These are phyloP conservation scores for Cotesia congregata DNA, from an alignment of 2,888 invertebrate species.

Conservation along the genomic window DNA sequence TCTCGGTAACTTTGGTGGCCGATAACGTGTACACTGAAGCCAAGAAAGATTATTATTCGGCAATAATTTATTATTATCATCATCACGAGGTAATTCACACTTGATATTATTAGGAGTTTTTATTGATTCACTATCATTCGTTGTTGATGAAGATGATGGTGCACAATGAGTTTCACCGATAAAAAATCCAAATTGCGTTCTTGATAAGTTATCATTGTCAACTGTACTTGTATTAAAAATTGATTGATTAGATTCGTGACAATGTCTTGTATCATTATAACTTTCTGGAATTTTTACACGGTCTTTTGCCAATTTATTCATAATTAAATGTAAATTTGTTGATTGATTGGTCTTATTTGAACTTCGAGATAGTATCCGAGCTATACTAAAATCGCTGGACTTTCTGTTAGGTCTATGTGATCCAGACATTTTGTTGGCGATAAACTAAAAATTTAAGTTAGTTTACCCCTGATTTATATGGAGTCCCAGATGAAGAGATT, in stretches of 20 bases:
- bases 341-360: neutral
- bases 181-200: neutral
- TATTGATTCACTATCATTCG: neutral
- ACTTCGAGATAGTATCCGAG: slow-evolving; percentile 57
- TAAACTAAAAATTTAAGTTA: slow-evolving; percentile 53
- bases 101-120: neutral
- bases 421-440: slow-evolving; percentile 57
- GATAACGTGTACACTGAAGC: slow-evolving; percentile 81
- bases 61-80: neutral
- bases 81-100: neutral
- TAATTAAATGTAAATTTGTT: neutral
- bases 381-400: slow-evolving; percentile 63
- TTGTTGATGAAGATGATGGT: slow-evolving; percentile 3
- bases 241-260: neutral
- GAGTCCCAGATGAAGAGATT: slow-evolving; percentile 30
- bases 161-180: neutral
- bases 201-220: neutral
- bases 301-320: neutral
- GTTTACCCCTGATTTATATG: slow-evolving; percentile 50
- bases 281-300: neutral
- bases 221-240: neutral
- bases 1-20: slow-evolving; percentile 80
- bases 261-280: neutral
- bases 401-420: slow-evolving; percentile 46
- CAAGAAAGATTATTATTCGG: slow-evolving; percentile 68